These are phyloP conservation scores for Pyrgus malvae DNA, from an alignment of 2,888 invertebrate genomes.

Conservation along the genomic window DNA sequence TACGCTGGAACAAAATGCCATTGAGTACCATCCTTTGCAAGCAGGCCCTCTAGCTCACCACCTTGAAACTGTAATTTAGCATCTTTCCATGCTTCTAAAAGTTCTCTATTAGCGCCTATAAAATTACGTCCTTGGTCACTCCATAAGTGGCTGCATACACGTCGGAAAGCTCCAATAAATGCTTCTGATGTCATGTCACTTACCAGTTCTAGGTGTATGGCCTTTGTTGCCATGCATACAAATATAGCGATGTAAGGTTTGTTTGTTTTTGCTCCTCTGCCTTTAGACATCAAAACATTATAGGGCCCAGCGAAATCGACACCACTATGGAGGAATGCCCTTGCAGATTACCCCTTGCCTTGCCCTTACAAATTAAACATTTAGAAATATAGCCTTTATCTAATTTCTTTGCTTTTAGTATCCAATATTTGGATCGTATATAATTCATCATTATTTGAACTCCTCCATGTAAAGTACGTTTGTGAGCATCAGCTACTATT, in stretches of 20 bases:
- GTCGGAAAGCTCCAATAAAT: slow-evolving; percentile 30
- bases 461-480: neutral
- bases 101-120: slow-evolving; percentile 30
- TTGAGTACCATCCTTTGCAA: slow-evolving; percentile 26
- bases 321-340: slow-evolving; percentile 1
- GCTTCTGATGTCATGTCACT: slow-evolving; percentile 26
- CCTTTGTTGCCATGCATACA: slow-evolving; percentile 19
- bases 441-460: slow-evolving; percentile 12
- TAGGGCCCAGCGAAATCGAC: slow-evolving; percentile 1
- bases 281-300: neutral
- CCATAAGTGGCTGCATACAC: slow-evolving; percentile 30
- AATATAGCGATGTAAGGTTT: neutral
- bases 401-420: neutral
- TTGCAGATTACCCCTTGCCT: neutral
- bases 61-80: neutral
- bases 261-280: neutral
- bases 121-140: slow-evolving; percentile 34
- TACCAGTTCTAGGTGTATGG: slow-evolving; percentile 30
- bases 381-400: neutral
- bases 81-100: neutral
- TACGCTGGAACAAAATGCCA: slow-evolving; percentile 34
- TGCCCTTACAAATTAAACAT: neutral
- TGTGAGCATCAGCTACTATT: neutral
- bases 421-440: slow-evolving; percentile 13
- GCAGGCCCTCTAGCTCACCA: neutral